Percentiles rank a stretch among this genome's conserved stretches.
These are phyloP conservation scores for Sphaeridia pumilis DNA, from an alignment of 2,888 invertebrate species.

Conservation along the genomic window DNA sequence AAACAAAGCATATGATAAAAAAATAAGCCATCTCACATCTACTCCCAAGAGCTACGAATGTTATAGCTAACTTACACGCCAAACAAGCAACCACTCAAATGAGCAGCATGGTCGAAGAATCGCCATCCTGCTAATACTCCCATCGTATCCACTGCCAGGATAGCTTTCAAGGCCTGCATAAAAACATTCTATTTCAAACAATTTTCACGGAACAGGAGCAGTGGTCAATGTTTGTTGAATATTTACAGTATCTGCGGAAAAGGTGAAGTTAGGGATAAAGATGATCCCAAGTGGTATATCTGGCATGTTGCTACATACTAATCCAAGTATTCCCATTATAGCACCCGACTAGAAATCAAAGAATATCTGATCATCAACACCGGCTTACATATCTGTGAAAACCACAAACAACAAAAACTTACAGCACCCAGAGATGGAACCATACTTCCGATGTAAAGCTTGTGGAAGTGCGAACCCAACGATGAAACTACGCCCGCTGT, in stretches of 20 bases:
- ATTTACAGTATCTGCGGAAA: conserved; percentile 73
- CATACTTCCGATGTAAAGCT: conserved; percentile 55
- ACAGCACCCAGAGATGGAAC: conserved; percentile 86
- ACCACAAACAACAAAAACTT: conserved; percentile 40
- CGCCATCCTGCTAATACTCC: conserved; percentile 80
- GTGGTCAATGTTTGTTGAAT: neutral
- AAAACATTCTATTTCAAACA: neutral
- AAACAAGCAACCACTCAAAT: conserved; percentile 84
- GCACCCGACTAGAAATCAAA: conserved; percentile 72
- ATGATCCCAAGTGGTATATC: conserved; percentile 77
- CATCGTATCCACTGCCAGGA: conserved; percentile 70
- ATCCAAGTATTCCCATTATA: conserved; percentile 78
- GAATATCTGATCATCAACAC: too few species aligned
- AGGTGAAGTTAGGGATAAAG: conserved; percentile 77
- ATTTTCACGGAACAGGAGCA: conserved; percentile 2
- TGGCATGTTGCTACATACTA: conserved; percentile 76
- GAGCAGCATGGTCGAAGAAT: conserved; percentile 96
- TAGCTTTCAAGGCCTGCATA: conserved; percentile 68
- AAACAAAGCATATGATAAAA: neutral
- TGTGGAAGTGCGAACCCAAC: conserved; percentile 69
- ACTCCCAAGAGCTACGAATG: neutral
- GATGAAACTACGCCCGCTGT: conserved; percentile 79
- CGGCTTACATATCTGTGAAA: too few species aligned
- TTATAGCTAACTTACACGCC: conserved; percentile 60
- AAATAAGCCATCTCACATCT: neutral